Base-by-base conservation (phyloP, 2,888 invertebrate species). In the Dicycla oo region DNA sequence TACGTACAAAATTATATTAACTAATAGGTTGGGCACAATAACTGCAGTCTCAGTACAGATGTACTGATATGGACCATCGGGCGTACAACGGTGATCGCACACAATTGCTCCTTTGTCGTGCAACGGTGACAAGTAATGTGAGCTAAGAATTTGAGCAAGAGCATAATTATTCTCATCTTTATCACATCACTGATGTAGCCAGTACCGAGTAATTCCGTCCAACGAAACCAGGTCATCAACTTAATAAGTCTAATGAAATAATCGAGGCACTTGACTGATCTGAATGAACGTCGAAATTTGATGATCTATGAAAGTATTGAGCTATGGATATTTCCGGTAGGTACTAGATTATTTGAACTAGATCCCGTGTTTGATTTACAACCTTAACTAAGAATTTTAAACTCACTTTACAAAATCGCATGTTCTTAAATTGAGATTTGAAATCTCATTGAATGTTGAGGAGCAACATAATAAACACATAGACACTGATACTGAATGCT, bases 21-120 rank as follows among this genome's bases (percentile, higher is more conserved):
- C 4, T 49, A 43, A n/a, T 56, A 60, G 10, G 13, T 56, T 34
- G 13, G n/a, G 6, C 15, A 43, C 38, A 66, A 75, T 51, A 53
- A 45, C 40, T 56, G 18, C 63, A 75, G 11, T 45, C 26, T 45
- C 49, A 34, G 20, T 73, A 18, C 18, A 61, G 40, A 61, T 61
- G 34, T 47, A 47, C 30, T 75, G 49, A 61, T 57, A 56, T 69
- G 53, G 63, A 26, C 61, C 75, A 64, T 30, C 57, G 30, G 53
- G 13, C 45, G 61, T 20, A 53, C 47, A 26, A 51, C 53, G 8
- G 53, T 73, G 61, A 58, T 73, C 62, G 57, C 43, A 45, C 34
- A 75, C 76, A 79, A 75, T 79, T 64, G 66, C 54, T 61, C 43
- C 66, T 69, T 67, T 40, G 72, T 47, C 51, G 56, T 57, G n/a